Conservation (phyloP, 2,888 invertebrate genomes). For the Prosapia bicincta region DNA sequence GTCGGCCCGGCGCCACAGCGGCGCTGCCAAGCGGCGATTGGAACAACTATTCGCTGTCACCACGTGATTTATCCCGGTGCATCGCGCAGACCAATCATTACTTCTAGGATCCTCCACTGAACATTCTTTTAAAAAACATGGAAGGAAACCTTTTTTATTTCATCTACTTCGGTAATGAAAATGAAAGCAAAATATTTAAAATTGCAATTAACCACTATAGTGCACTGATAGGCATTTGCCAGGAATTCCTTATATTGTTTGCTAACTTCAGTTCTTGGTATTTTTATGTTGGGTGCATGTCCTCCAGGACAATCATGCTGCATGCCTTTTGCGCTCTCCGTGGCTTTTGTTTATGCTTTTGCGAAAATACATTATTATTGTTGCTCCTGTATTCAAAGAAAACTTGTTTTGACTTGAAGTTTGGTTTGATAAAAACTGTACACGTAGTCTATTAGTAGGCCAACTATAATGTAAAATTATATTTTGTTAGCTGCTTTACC, state of each 20-base stretch:
- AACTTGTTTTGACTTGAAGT: no score
- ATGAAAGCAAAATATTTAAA: neutral
- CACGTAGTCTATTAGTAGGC: no score
- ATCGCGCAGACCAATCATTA: neutral
- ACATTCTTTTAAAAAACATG: neutral
- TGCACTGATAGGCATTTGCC: neutral
- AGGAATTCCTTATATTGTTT: neutral
- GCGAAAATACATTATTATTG: no score
- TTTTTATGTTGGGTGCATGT: neutral
- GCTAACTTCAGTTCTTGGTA: neutral
- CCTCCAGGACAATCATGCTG: neutral
- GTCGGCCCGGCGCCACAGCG: neutral
- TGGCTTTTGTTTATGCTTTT: neutral
- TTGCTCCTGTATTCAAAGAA: no score
- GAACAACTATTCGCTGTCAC: slow-evolving; percentile 19
- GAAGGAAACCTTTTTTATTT: neutral
- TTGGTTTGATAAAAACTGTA: no score
- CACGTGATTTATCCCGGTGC: slow-evolving; percentile 12
- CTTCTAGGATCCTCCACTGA: slow-evolving; percentile 2
- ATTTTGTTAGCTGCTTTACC: no score
- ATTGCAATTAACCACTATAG: neutral
- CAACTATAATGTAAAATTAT: no score
- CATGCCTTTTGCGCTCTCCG: neutral
- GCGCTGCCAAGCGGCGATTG: neutral
- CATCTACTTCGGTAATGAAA: neutral